Percentiles rank a stretch among this genome's conserved stretches.
These are phyloP conservation scores for Oreamnos americanus DNA, from an alignment of 2,113 vertebrate species.

Conservation along the genomic window DNA sequence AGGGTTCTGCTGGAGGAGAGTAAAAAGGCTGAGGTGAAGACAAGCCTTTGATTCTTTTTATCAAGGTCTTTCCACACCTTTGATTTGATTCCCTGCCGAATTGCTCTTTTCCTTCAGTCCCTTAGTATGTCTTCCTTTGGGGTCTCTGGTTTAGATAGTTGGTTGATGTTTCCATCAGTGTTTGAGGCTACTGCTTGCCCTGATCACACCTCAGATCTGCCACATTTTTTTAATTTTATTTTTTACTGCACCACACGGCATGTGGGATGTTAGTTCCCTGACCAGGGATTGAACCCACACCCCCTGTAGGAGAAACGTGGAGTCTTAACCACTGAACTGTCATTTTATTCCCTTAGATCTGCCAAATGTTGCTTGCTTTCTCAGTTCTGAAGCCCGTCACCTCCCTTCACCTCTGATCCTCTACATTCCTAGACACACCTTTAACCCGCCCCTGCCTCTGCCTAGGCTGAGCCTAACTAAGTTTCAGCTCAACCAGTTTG, in stretches of 20 bases:
- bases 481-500: background rate
- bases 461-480: background rate
- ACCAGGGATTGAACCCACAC: background rate
- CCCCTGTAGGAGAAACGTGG: background rate
- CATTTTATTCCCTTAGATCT: background rate
- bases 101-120: background rate
- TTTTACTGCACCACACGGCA: background rate
- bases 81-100: constrained; percentile 19
- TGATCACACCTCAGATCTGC: background rate
- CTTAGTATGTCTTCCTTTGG: background rate
- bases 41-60: constrained; percentile 32
- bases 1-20: background rate
- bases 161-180: background rate
- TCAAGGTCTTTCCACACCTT: constrained; percentile 21
- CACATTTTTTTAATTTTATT: background rate
- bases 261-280: background rate
- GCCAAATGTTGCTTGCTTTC: background rate
- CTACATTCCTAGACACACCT: background rate
- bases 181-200: background rate
- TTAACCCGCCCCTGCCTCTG: background rate
- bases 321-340: background rate
- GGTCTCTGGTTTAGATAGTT: background rate
- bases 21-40: background rate
- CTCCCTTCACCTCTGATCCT: background rate
- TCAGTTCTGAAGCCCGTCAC: background rate